phyloP scores from a whole-genome alignment of 2,797 vertebrate species.

The Florisuga fusca region DNA sequence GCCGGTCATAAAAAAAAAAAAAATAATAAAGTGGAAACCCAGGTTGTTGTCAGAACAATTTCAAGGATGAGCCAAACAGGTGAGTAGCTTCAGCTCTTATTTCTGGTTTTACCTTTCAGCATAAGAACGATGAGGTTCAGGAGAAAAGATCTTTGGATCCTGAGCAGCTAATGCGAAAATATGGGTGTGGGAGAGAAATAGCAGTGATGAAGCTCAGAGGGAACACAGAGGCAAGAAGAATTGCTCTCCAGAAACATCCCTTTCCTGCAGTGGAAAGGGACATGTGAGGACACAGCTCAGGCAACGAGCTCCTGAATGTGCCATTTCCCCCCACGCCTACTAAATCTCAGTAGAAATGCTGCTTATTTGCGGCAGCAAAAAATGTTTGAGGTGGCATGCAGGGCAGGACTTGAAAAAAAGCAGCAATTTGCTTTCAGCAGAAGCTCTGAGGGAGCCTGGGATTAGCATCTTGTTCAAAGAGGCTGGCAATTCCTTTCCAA shows the following conservation, averaged over 20 bases:
- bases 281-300: accelerated
- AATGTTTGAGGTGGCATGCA: neutral
- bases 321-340: neutral
- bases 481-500: neutral
- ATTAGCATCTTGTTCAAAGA: neutral
- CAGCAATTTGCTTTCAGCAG: neutral
- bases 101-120: neutral
- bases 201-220: neutral
- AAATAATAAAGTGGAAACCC: neutral
- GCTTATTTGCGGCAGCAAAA: neutral
- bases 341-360: neutral
- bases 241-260: neutral
- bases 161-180: neutral
- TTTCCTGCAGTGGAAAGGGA: neutral
- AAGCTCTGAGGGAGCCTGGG: neutral
- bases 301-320: neutral
- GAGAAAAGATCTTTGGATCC: neutral
- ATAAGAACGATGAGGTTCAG: neutral
- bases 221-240: neutral
- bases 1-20: neutral
- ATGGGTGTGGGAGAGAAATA: neutral
- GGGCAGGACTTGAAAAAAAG: neutral
- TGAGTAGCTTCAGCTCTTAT: neutral
- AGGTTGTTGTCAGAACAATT: neutral
- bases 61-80: neutral